phyloP scores from a whole-genome alignment of 2,888 invertebrate genomes.

The Nematopogon swammerdamellus region DNA sequence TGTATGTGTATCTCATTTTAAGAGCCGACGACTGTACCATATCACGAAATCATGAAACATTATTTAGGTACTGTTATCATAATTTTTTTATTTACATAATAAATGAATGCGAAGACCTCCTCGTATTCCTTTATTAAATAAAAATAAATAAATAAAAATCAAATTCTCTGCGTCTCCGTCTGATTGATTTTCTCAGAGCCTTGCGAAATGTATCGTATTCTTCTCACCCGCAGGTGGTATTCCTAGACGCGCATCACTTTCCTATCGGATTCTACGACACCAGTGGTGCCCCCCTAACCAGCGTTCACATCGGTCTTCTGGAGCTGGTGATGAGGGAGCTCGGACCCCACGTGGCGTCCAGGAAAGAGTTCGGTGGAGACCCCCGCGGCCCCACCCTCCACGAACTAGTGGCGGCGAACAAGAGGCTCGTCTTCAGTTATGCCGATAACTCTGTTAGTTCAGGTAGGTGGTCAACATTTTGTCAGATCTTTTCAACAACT shows the following conservation, averaged over 20 bases:
- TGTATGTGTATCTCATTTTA: too few relatives aligned
- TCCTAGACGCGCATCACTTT: slow-evolving; percentile 81
- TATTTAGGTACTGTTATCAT: too few relatives aligned
- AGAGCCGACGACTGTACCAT: too few relatives aligned
- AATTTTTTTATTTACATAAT: too few relatives aligned
- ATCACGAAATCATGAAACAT: too few relatives aligned
- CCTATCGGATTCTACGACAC: slow-evolving; percentile 61
- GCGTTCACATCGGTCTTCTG: slow-evolving; percentile 54
- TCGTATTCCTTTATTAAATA: too few relatives aligned
- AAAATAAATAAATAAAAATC: too few relatives aligned
- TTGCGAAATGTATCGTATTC: too few relatives aligned
- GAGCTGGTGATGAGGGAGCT: slow-evolving; percentile 53
- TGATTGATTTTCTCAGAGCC: too few relatives aligned
- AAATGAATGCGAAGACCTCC: too few relatives aligned
- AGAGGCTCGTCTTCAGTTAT: slow-evolving; percentile 53
- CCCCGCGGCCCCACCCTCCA: slow-evolving; percentile 44
- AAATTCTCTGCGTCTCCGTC: too few relatives aligned
- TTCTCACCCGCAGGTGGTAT: slow-evolving; percentile 56
- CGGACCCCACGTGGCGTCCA: slow-evolving; percentile 49
- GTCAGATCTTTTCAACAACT: too few relatives aligned
- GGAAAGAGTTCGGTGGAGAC: slow-evolving; percentile 33
- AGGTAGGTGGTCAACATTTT: slow-evolving; percentile 24
- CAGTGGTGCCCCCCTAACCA: slow-evolving; percentile 37
- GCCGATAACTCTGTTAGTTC: slow-evolving; percentile 43
- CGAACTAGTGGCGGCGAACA: slow-evolving; percentile 39